A percentile compares a stretch with the other conserved stretches of the same genome.
Conservation (phyloP, 1,140 invertebrate genomes). For the Drosophila serrata region DNA sequence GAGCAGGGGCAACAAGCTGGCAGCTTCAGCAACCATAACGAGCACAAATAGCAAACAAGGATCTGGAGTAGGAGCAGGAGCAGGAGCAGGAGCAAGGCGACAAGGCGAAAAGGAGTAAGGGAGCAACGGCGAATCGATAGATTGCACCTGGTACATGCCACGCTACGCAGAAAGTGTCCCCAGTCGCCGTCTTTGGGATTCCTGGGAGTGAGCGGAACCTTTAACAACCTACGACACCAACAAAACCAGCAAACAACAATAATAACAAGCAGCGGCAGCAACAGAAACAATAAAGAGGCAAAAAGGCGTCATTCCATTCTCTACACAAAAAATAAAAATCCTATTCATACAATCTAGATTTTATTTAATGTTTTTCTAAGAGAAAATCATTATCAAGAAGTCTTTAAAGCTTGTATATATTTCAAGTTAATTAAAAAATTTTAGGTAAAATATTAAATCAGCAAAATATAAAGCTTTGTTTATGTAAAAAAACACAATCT, state of each 20-base stretch:
- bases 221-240: constrained; percentile 64
- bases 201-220: constrained; percentile 39
- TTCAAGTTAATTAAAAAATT: not conserved
- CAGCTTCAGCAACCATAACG: constrained; percentile 68
- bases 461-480: too few relatives aligned
- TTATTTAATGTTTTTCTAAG: too few relatives aligned
- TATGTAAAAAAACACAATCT: too few relatives aligned
- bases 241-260: constrained; percentile 57
- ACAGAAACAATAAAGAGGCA: constrained; percentile 57
- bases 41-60: constrained; percentile 78
- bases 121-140: constrained; percentile 70
- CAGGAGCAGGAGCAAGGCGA: constrained; percentile 7
- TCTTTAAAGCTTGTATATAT: not conserved
- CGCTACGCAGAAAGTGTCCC: constrained; percentile 74
- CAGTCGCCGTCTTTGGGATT: constrained; percentile 41
- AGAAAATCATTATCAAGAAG: too few relatives aligned
- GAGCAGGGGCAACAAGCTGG: constrained; percentile 41
- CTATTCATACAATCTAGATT: not conserved
- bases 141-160: constrained; percentile 78
- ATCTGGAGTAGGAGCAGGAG: constrained; percentile 6
- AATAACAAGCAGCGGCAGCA: constrained; percentile 46
- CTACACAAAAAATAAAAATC: constrained; percentile 2
- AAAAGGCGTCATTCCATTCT: constrained; percentile 27
- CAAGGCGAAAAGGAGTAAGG: constrained; percentile 22
- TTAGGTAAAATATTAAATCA: not conserved